Evolutionary conservation across 2,113 vertebrate genomes (phyloP).

Genomic region (Thalassarche chlororhynchos): DNA sequence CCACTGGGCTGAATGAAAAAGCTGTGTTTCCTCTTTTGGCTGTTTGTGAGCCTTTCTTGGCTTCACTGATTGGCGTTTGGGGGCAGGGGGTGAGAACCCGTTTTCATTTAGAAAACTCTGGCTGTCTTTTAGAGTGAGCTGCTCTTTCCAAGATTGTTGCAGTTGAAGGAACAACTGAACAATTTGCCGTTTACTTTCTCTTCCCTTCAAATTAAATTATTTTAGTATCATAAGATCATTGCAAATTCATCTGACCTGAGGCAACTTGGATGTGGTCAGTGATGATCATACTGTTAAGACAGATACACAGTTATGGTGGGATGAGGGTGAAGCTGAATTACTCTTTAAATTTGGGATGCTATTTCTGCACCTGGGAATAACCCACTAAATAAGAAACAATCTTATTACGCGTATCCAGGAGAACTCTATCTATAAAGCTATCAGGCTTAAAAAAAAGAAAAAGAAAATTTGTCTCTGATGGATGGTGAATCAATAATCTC

Average conservation of each 20-base stretch:
- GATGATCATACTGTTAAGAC: neutral
- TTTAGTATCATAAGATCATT: neutral
- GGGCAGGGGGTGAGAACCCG: neutral
- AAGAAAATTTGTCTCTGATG: neutral
- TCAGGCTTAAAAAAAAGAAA: neutral
- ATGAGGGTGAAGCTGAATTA: conserved; percentile 28
- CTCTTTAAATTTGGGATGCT: conserved; percentile 25
- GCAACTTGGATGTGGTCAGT: neutral
- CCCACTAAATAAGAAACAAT: conserved; percentile 32
- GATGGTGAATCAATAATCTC: conserved; percentile 24
- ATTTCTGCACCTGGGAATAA: conserved; percentile 31
- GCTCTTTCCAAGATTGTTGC: neutral
- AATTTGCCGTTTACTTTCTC: neutral
- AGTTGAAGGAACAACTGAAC: neutral
- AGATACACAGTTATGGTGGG: neutral
- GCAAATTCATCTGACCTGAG: neutral
- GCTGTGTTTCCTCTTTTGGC: neutral
- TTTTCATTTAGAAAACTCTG: neutral
- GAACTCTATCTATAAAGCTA: conserved; percentile 6
- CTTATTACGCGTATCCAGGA: neutral
- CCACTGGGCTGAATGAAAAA: neutral
- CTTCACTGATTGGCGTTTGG: neutral
- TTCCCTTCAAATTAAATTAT: conserved; percentile 12
- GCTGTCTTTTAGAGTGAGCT: neutral
- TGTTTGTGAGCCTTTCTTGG: neutral